Evolutionary conservation across 2,113 vertebrate genomes (phyloP).

Genomic region (Aythya baeri): DNA sequence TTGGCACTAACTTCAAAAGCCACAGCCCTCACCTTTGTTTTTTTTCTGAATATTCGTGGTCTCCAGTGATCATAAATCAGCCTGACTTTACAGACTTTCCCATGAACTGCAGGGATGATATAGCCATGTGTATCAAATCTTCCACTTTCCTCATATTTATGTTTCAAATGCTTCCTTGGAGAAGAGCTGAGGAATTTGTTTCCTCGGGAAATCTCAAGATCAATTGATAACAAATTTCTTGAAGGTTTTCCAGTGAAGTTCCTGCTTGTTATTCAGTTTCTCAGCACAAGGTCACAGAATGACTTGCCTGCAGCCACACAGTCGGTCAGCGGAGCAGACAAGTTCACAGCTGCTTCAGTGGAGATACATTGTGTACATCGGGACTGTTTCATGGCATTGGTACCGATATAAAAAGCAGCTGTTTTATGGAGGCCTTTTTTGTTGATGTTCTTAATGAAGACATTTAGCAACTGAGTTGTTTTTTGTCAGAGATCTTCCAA

Average conservation of each 20-base stretch:
- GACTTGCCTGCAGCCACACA: constrained; percentile 64
- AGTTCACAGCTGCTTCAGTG: constrained; percentile 32
- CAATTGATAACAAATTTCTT: constrained; percentile 44
- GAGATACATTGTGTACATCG: constrained; percentile 35
- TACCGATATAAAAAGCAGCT: constrained; percentile 27
- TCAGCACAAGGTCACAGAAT: constrained; percentile 33
- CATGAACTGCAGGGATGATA: neutral
- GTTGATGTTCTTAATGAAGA: constrained; percentile 53
- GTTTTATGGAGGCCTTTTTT: constrained; percentile 33
- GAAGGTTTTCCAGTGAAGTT: constrained; percentile 68
- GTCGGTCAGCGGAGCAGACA: neutral
- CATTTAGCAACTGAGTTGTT: constrained; percentile 11
- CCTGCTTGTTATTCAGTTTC: constrained; percentile 55
- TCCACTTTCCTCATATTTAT: neutral
- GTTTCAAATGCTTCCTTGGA: constrained; percentile 2
- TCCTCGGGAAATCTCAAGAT: constrained; percentile 72
- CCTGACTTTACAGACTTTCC: neutral
- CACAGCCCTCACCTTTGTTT: neutral
- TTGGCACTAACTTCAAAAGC: constrained; percentile 24
- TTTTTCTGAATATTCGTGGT: neutral
- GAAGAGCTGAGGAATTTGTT: constrained; percentile 62
- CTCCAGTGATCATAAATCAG: neutral
- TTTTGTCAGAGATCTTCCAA: neutral
- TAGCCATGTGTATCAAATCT: neutral
- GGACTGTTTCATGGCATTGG: constrained; percentile 42